These are phyloP conservation scores for Panonychus citri DNA, from an alignment of 1,140 invertebrate species.

Conservation along the genomic window DNA sequence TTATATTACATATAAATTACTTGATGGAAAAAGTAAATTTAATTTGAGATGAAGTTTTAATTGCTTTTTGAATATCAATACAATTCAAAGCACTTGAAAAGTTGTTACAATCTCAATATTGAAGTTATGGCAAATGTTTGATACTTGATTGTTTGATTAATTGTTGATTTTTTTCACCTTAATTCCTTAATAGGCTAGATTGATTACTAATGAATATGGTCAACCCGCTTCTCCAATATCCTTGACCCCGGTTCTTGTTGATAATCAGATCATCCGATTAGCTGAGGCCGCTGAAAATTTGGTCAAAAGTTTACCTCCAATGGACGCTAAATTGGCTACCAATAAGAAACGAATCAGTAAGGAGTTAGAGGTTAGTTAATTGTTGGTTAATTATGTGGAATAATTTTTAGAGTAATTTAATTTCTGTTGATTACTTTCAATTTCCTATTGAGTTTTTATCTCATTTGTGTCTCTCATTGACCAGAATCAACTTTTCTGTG, in stretches of 20 bases:
- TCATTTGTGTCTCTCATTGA: no score
- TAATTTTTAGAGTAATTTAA: background rate
- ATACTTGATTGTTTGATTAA: background rate
- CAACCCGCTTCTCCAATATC: conserved; percentile 31
- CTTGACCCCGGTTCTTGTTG: conserved; percentile 47
- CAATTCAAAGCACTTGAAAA: no score
- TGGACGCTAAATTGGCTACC: conserved; percentile 41
- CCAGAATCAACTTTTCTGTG: no score
- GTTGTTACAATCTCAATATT: no score
- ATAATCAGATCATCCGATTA: conserved; percentile 57
- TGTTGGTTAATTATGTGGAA: background rate
- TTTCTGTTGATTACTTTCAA: background rate
- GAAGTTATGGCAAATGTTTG: background rate
- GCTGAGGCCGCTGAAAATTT: conserved; percentile 55
- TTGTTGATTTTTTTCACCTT: background rate
- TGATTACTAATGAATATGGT: conserved; percentile 15
- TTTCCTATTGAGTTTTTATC: no score
- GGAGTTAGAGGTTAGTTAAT: conserved; percentile 48
- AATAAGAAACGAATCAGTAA: conserved; percentile 78
- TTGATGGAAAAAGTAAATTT: no score
- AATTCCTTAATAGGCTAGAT: background rate
- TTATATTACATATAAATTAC: no score
- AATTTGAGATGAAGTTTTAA: no score
- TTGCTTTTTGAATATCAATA: no score
- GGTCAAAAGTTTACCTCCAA: conserved; percentile 48